Evolutionary conservation across 2,888 invertebrate species (phyloP), one percentile per base, ranked within the genome.

Genomic region (Hipparchia semele): DNA sequence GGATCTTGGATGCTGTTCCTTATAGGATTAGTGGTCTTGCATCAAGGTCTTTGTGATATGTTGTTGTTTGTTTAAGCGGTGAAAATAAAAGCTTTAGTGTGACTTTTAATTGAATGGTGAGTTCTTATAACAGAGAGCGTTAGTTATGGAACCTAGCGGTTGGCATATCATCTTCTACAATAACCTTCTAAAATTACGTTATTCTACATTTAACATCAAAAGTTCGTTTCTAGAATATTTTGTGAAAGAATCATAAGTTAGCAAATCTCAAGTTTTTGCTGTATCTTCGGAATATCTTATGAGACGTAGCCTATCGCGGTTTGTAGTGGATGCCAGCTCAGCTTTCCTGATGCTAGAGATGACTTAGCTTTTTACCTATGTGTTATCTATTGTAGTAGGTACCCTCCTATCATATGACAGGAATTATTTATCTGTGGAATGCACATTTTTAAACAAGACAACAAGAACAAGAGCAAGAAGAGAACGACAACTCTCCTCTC

Each of bases 11-110:
- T 88, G 91, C 91, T 91, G 84, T 75, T 64, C 69, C 68, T 75
- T 80, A 89, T 87, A 79, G 82, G 91, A 90, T 91, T 91, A 89
- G 92, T 80, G 90, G 90, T 77, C 73, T 70, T 76, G 76, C 76
- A 72, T 62, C 39, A 39, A 54, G 45, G 5, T 6, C 53, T 56
- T 70, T 65, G 71, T 70, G 56, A 46, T 54, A 68, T 61, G 49
- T 54, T 70, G 53, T 70, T 70, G 68, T 72, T 62, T 69, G 53
- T 54, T 69, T 59, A 68, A 68, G 13, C 68, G 45, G 12, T 68
- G 59, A 49, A 46, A 68, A 49, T 68, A 68, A 68, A 68, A 68
- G 23, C 46, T 68, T 49, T 49, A 51, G 49, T 49, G 68, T 59
- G 12, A 68, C 58, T 46, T 67, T 58, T 23, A 45, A 53, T 7